Evolutionary conservation across 1,140 invertebrate species (phyloP), one percentile per base, ranked within the genome.

Genomic region (Ips typographus): DNA sequence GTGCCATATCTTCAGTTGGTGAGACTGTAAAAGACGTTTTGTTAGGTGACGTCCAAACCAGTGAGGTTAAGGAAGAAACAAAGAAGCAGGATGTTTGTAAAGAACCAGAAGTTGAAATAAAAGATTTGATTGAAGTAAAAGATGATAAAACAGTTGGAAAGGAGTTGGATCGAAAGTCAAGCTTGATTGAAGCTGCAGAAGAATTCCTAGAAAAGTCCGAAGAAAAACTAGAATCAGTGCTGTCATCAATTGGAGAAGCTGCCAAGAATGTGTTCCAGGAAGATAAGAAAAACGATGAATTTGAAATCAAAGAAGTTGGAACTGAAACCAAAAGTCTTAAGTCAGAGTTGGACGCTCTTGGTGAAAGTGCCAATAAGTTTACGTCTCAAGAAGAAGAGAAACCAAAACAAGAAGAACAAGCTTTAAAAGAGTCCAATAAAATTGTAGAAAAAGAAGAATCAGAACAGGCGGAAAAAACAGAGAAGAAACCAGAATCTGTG

Each of bases 201-300:
- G 60, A 62, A 1, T 62, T 62, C 8, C 8, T 62, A 6, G 42
- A 62, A 49, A 62, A 62, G 49, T 49, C 60, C 37, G 60, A 62
- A 39, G 44, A 62, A 62, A 44, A 22, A 6, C 40, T 62, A n/a
- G 60, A 47, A 44, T 2, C 4, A 7, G 60, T 62, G 8, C 7
- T 62, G 4, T 22, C 60, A 22, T 47, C 60, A 3, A 62, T 62
- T 49, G 42, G 60, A 5, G 4, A 22, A 7, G 39, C 36, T 8
- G 42, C 60, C 37, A 49, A 49, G 44, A 49, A 49, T 49, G 6
- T 49, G 22, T 22, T 22, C 0, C 22, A 22, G 22, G 22, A 49
- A 2, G 40, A 58, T 58, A 7, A 40, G 22, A 58, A 39, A 5
- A 38, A 2, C 40, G 36, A 59, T 40, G 40, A 49, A 49, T 49